A percentile compares a stretch with the other conserved stretches of the same genome.
Evolutionary conservation across 2,113 vertebrate species (phyloP).

Genomic region (Sebastes fasciatus): DNA sequence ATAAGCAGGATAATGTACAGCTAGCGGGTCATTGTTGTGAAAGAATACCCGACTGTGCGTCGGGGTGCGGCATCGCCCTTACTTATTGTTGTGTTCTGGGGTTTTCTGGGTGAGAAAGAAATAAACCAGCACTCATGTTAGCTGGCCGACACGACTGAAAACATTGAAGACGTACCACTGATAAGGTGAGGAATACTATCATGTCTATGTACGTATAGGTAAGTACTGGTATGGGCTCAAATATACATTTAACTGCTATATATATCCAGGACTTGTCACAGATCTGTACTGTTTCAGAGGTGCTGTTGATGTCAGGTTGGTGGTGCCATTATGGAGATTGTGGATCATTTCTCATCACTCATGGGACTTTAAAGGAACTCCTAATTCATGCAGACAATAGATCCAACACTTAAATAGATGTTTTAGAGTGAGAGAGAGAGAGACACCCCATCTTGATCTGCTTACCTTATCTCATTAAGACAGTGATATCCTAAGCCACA

Average conservation of each 20-base stretch:
- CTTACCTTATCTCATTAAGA: slow-evolving; percentile 63
- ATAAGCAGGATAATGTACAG: too few relatives aligned
- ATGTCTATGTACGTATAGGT: background rate
- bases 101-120: background rate
- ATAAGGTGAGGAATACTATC: background rate
- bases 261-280: background rate
- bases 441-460: slow-evolving; percentile 39
- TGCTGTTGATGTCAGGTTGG: too few relatives aligned
- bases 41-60: too few relatives aligned
- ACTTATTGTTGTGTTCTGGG: too few relatives aligned
- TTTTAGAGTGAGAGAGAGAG: background rate
- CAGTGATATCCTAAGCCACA: slow-evolving; percentile 50
- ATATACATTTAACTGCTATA: background rate
- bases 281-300: background rate
- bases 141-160: background rate
- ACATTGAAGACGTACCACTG: background rate
- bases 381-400: too few relatives aligned
- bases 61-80: too few relatives aligned
- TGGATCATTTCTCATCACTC: too few relatives aligned
- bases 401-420: too few relatives aligned
- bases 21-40: too few relatives aligned
- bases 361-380: too few relatives aligned
- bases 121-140: background rate
- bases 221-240: too few relatives aligned
- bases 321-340: too few relatives aligned